A percentile compares a stretch with the other conserved stretches of the same genome.
phyloP scores from a whole-genome alignment of 2,888 invertebrate species.

The Xylophagus ater region DNA sequence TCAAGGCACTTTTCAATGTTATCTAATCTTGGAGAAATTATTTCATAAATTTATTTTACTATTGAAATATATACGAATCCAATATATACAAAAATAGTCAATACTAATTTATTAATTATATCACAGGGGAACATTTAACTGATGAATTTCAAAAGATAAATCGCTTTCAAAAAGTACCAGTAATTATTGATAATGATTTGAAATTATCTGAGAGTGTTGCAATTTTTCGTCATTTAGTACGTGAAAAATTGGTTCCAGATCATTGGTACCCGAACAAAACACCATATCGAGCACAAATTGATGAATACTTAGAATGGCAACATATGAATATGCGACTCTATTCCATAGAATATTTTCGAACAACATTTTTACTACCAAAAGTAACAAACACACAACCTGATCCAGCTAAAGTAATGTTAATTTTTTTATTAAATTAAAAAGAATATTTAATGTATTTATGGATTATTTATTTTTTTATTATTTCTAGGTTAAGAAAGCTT shows the following conservation, averaged over 20 bases:
- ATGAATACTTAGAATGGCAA: conserved; percentile 66
- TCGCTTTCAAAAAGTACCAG: conserved; percentile 52
- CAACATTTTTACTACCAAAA: conserved; percentile 43
- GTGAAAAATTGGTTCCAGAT: conserved; percentile 44
- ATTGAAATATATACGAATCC: too few relatives aligned
- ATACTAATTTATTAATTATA: conserved; percentile 6
- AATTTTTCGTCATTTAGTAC: conserved; percentile 53
- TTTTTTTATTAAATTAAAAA: too few relatives aligned
- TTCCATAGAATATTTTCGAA: conserved; percentile 48
- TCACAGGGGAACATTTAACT: conserved; percentile 51
- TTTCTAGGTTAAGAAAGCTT: conserved; percentile 26
- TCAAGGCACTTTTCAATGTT: too few relatives aligned
- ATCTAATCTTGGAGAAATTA: too few relatives aligned
- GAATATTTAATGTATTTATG: conserved; percentile 22
- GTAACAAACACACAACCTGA: conserved; percentile 41
- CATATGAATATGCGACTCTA: conserved; percentile 50
- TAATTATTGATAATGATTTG: conserved; percentile 56
- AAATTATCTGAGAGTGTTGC: conserved; percentile 55
- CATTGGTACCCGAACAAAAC: conserved; percentile 58
- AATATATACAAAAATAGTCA: too few relatives aligned
- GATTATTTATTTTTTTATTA: too few relatives aligned
- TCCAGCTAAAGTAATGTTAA: conserved; percentile 36
- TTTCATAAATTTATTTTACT: too few relatives aligned
- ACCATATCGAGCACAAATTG: conserved; percentile 48
- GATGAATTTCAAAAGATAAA: conserved; percentile 48